Evolutionary conservation across 1,140 invertebrate genomes (phyloP).

Genomic region (Bicyclus anynana): DNA sequence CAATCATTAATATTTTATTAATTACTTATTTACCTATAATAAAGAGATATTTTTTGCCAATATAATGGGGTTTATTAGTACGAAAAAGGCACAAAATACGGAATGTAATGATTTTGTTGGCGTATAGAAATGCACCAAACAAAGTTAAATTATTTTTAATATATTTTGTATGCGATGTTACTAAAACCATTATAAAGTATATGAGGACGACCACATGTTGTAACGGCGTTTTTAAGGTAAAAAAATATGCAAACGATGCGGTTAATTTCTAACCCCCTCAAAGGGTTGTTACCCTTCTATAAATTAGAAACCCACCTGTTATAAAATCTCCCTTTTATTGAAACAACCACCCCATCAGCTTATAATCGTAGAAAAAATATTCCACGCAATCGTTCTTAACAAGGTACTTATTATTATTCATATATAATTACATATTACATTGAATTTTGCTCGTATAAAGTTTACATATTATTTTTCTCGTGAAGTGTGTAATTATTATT

Average conservation of each 20-base stretch:
- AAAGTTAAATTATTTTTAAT: no score
- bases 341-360: conserved; percentile 27
- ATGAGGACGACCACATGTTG: conserved; percentile 11
- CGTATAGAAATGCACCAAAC: no score
- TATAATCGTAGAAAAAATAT: conserved; percentile 33
- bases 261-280: conserved; percentile 55
- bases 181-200: conserved; percentile 2
- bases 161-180: conserved; percentile 1
- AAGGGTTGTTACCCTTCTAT: conserved; percentile 46
- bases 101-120: no score
- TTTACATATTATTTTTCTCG: not conserved
- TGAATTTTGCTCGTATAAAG: not conserved
- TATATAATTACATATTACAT: not conserved
- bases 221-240: conserved; percentile 10
- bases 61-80: no score
- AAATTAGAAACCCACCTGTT: conserved; percentile 66
- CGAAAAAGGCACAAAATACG: no score
- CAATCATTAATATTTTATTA: no score
- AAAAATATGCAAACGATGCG: conserved; percentile 66
- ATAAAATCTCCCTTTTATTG: conserved; percentile 32
- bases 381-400: conserved; percentile 18
- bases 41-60: no score
- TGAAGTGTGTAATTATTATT: not conserved
- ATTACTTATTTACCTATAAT: no score
- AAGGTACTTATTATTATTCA: not conserved